Evolutionary conservation across 2,797 vertebrate genomes (phyloP), one percentile per base, ranked within the genome.

Genomic region (Rhinichthys osculus): DNA sequence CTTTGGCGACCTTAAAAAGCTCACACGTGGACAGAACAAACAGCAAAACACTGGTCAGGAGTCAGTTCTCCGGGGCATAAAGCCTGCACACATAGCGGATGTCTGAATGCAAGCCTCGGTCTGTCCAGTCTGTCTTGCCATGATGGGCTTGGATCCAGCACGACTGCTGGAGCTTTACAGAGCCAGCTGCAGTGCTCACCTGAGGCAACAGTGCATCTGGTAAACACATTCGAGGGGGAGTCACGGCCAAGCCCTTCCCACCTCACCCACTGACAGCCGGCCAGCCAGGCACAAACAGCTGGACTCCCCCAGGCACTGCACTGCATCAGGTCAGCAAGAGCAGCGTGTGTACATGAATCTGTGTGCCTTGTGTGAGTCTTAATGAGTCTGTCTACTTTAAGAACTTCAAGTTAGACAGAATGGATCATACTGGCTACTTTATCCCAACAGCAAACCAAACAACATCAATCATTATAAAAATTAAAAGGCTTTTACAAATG

Each of bases 121-220:
- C 67, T 87, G 84, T 85, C 80, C 80, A 70, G 70, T 59, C 77
- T 78, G 85, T 81, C 64, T 78, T 92, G 81, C 90, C 82, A 40
- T 88, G 35, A 85, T 19, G 85, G 91, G 92, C 87, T 1, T 73
- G 71, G 59, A 59, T 91, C 93, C 92, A 92, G 87, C 40, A 57
- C 47, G 88, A 87, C 90, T 90, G 84, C 89, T 91, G 88, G 88
- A 90, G 87, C 81, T 87, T 6, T 50, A 50, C 86, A 82, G 74
- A 91, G 91, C 92, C 94, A 95, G 92, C 88, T 93, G 93, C 72
- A 88, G 74, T 7, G 44, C 83, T 90, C 91, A 93, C 93, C 93
- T 92, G 89, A 92, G 93, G 94, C 92, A 92, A 86, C 30, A 78
- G 84, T 92, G 90, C 93, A 94, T 93, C 92, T 93, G 93, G 92